Conservation (phyloP, 2,113 vertebrate genomes). For the Bucco capensis region DNA sequence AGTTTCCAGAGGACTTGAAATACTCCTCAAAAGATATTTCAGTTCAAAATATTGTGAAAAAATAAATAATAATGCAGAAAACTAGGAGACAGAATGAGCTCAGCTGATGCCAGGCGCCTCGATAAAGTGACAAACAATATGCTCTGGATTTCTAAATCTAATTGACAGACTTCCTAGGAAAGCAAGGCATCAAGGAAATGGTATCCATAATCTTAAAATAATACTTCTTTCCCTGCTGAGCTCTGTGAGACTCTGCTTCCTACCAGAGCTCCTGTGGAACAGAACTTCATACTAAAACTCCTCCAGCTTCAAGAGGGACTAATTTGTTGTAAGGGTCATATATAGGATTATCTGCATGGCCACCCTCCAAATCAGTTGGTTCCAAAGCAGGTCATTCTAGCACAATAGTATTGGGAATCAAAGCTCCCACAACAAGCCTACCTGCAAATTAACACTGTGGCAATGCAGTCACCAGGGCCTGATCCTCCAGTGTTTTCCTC, state of each 20-base stretch:
- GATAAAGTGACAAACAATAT: constrained; percentile 13
- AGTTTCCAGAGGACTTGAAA: constrained; percentile 49
- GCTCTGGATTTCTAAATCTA: constrained; percentile 30
- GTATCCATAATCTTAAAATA: background rate
- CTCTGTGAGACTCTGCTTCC: background rate
- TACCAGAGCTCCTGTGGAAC: background rate
- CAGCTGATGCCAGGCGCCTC: background rate
- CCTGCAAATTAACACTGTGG: background rate
- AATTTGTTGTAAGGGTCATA: background rate
- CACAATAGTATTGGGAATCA: background rate
- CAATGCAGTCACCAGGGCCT: background rate
- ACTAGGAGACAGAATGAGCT: background rate
- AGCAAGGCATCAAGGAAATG: background rate
- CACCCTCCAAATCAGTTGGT: background rate
- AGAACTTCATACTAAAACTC: background rate
- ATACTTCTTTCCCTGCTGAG: background rate
- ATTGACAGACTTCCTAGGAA: constrained; percentile 45
- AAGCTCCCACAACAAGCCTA: background rate
- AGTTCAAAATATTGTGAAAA: constrained; percentile 13
- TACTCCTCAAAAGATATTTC: background rate
- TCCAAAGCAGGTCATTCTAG: background rate
- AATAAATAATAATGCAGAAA: background rate
- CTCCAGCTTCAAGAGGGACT: background rate
- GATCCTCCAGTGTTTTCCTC: background rate
- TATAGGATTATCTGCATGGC: background rate